Percentiles rank a stretch among this genome's conserved stretches.
These are phyloP conservation scores for Coccyzus lansbergi DNA, from an alignment of 2,797 vertebrate species.

Conservation along the genomic window DNA sequence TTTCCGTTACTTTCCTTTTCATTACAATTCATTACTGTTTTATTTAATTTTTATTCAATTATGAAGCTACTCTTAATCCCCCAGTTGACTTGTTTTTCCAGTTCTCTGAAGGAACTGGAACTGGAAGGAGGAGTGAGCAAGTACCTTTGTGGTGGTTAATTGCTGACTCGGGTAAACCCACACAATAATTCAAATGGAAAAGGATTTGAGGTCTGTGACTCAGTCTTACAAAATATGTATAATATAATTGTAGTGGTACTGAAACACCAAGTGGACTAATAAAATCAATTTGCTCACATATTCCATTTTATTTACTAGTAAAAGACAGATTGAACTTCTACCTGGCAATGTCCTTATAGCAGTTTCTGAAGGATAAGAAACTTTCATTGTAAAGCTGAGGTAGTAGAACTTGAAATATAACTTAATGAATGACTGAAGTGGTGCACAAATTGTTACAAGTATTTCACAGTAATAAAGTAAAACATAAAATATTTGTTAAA, in stretches of 20 bases:
- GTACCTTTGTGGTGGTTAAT: too few species aligned
- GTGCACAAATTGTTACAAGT: not conserved
- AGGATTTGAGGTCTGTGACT: not conserved
- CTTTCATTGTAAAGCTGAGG: not conserved
- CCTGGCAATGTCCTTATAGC: not conserved
- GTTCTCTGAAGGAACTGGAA: too few species aligned
- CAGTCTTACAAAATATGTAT: not conserved
- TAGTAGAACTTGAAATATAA: not conserved
- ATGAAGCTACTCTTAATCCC: too few species aligned
- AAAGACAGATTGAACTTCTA: slow-evolving; percentile 20
- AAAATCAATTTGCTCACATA: not conserved
- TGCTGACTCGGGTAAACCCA: too few species aligned
- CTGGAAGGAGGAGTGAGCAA: too few species aligned
- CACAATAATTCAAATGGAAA: not conserved
- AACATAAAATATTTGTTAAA: not conserved
- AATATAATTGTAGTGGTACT: not conserved
- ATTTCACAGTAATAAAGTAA: not conserved
- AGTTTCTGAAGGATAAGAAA: not conserved
- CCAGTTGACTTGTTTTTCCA: too few species aligned
- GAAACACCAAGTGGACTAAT: slow-evolving; percentile 17
- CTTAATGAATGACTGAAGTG: not conserved
- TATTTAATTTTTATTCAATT: too few species aligned
- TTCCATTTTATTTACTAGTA: slow-evolving; percentile 17
- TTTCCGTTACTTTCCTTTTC: too few species aligned
- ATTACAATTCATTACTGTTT: too few species aligned